These are phyloP conservation scores for Euplexia lucipara DNA, from an alignment of 2,888 invertebrate species.

Conservation along the genomic window DNA sequence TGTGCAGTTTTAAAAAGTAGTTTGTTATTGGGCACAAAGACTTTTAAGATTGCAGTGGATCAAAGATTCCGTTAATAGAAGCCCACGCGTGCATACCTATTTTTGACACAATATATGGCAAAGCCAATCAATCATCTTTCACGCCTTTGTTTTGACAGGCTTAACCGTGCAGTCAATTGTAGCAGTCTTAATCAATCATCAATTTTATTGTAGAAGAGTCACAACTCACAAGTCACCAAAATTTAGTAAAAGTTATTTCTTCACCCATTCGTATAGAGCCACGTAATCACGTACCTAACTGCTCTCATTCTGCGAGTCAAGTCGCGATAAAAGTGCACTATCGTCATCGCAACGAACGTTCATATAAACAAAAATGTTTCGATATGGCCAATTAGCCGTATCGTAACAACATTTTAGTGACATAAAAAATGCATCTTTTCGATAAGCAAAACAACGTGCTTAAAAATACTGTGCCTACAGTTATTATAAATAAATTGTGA, in stretches of 20 bases:
- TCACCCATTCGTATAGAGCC: slow-evolving; percentile 30
- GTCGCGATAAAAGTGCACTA: slow-evolving; percentile 55
- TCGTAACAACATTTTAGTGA: too few species aligned
- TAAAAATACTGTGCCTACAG: background rate
- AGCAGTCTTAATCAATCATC: too few species aligned
- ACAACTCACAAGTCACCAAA: slow-evolving; percentile 6
- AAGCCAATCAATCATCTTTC: slow-evolving; percentile 21
- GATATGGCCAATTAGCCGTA: slow-evolving; percentile 37
- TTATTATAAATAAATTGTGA: background rate
- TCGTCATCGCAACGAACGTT: slow-evolving; percentile 40
- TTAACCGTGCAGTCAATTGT: background rate
- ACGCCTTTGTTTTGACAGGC: slow-evolving; percentile 6
- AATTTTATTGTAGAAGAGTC: background rate
- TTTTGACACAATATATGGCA: slow-evolving; percentile 15
- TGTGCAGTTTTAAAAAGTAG: slow-evolving; percentile 54
- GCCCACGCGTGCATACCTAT: slow-evolving; percentile 24
- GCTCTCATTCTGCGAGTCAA: slow-evolving; percentile 32
- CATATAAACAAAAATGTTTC: slow-evolving; percentile 41
- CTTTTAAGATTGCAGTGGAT: slow-evolving; percentile 24
- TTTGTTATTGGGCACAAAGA: slow-evolving; percentile 44
- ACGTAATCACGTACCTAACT: too few species aligned
- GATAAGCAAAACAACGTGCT: slow-evolving; percentile 1
- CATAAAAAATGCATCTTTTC: slow-evolving; percentile 16
- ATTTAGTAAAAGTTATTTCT: slow-evolving; percentile 16
- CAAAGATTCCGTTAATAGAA: slow-evolving; percentile 30